phyloP scores from a whole-genome alignment of 2,113 vertebrate genomes.

The Mionectes macconnelli region DNA sequence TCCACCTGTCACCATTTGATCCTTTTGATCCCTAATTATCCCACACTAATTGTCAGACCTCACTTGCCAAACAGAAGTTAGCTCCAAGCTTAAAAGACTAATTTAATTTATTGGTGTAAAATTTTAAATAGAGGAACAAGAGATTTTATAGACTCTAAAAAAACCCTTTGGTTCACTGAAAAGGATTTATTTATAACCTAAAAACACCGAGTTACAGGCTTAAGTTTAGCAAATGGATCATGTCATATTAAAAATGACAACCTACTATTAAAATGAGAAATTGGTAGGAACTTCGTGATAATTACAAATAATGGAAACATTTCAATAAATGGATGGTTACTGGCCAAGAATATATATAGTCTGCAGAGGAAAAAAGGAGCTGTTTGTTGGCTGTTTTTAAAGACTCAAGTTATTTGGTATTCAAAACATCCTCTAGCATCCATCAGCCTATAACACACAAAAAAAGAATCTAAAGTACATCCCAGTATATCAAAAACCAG shows the following conservation, averaged over 20 bases:
- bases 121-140: background rate
- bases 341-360: slow-evolving; percentile 63
- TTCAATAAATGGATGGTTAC: slow-evolving; percentile 49
- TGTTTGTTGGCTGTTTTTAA: slow-evolving; percentile 44
- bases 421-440: slow-evolving; percentile 39
- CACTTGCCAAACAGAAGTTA: background rate
- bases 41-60: background rate
- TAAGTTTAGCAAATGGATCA: slow-evolving; percentile 57
- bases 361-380: slow-evolving; percentile 27
- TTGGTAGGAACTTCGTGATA: slow-evolving; percentile 54
- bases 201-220: background rate
- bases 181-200: slow-evolving; percentile 61
- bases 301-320: slow-evolving; percentile 66
- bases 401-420: slow-evolving; percentile 34
- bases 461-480: background rate
- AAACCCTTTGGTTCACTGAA: background rate
- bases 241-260: slow-evolving; percentile 58
- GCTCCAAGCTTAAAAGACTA: background rate
- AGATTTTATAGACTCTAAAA: slow-evolving; percentile 20
- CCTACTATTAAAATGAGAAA: slow-evolving; percentile 65
- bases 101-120: slow-evolving; percentile 23
- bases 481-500: background rate
- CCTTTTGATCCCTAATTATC: background rate
- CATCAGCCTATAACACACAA: background rate
- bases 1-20: background rate